Percentiles rank a stretch among this genome's conserved stretches.
These are phyloP conservation scores for Orchesella cincta DNA, from an alignment of 1,140 invertebrate genomes.

Conservation along the genomic window DNA sequence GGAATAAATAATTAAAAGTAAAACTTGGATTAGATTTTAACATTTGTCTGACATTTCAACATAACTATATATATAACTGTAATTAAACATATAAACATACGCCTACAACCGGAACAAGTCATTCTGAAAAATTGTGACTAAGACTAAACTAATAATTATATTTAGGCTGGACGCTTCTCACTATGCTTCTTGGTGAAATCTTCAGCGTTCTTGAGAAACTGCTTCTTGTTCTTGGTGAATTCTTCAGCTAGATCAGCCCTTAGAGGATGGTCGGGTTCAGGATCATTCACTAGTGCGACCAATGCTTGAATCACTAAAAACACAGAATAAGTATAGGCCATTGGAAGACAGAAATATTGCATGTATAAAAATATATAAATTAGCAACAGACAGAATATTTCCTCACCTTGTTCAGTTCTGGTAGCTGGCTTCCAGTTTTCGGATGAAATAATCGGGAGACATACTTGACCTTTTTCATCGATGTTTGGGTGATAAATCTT, in stretches of 20 bases:
- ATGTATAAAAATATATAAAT: constrained; percentile 9
- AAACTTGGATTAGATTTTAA: too few relatives aligned
- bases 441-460: constrained; percentile 71
- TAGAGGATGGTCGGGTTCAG: constrained; percentile 68
- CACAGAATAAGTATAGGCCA: constrained; percentile 56
- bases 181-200: constrained; percentile 68
- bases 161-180: constrained; percentile 63
- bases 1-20: too few relatives aligned
- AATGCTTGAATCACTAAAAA: constrained; percentile 66
- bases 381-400: not conserved
- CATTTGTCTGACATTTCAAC: too few relatives aligned
- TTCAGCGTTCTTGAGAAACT: constrained; percentile 69
- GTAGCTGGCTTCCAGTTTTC: constrained; percentile 29
- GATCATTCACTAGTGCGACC: constrained; percentile 64
- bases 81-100: too few relatives aligned
- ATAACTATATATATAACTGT: too few relatives aligned
- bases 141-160: too few relatives aligned
- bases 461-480: constrained; percentile 76
- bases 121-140: too few relatives aligned
- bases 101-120: too few relatives aligned
- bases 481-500: constrained; percentile 85
- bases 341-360: not conserved
- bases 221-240: constrained; percentile 65
- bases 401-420: constrained; percentile 34
- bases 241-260: constrained; percentile 68